Conservation (phyloP, 2,797 vertebrate species). For the Loris lydekkerianus region DNA sequence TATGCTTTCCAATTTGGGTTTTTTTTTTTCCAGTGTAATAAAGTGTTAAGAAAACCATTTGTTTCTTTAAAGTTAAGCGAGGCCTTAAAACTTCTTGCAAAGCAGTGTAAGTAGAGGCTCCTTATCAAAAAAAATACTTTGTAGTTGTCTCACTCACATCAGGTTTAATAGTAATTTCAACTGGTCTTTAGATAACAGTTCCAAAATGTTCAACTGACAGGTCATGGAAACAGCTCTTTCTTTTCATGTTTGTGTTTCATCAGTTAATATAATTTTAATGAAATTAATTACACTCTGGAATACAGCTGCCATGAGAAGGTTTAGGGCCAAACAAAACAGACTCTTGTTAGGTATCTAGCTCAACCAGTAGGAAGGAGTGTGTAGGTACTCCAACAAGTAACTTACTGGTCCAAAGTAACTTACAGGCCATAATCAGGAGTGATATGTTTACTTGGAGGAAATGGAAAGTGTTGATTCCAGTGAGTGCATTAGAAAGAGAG, state of each 20-base stretch:
- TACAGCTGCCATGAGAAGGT: constrained; percentile 6
- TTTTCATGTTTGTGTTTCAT: constrained; percentile 2
- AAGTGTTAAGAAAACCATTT: too few relatives aligned
- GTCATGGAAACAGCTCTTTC: constrained; percentile 34
- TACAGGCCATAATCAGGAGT: not conserved
- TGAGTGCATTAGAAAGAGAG: not conserved
- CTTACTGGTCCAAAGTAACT: not conserved
- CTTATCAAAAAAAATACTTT: not conserved
- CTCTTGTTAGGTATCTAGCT: not conserved
- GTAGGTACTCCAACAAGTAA: not conserved
- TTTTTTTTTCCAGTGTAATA: too few relatives aligned
- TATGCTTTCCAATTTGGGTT: too few relatives aligned
- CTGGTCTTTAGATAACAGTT: constrained; percentile 40
- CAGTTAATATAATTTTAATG: constrained; percentile 41
- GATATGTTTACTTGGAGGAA: not conserved
- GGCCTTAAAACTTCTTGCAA: constrained; percentile 42
- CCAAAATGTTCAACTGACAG: constrained; percentile 24
- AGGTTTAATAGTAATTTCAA: constrained; percentile 44
- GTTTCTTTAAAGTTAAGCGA: constrained; percentile 5
- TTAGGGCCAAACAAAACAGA: not conserved
- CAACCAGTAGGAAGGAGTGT: not conserved
- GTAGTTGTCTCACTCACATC: not conserved
- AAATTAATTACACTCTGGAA: not conserved
- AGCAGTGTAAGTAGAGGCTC: not conserved
- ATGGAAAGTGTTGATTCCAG: not conserved